phyloP scores from a whole-genome alignment of 2,888 invertebrate genomes.

The Thera obeliscata region DNA sequence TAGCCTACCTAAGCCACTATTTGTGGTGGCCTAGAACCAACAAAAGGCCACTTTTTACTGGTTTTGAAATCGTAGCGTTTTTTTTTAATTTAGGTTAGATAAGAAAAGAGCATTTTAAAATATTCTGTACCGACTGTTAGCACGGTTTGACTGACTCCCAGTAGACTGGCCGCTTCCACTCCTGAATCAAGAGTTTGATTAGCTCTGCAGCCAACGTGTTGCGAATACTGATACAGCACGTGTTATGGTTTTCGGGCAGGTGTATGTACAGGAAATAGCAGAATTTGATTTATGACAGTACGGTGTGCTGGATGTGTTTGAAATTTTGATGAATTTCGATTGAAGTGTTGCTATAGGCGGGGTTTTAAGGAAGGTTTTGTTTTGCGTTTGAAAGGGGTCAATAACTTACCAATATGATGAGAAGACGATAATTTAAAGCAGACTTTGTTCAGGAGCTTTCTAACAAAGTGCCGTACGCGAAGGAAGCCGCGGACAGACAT shows the following conservation, averaged over 20 bases:
- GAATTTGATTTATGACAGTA: slow-evolving; percentile 42
- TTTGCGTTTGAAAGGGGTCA: background rate
- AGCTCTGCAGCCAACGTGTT: slow-evolving; percentile 43
- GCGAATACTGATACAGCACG: slow-evolving; percentile 51
- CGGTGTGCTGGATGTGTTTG: slow-evolving; percentile 34
- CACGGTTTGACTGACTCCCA: background rate
- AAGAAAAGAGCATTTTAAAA: background rate
- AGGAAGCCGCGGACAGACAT: too few species aligned
- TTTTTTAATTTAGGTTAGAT: background rate
- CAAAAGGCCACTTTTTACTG: background rate
- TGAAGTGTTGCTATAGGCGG: slow-evolving; percentile 13
- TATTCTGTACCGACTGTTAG: background rate
- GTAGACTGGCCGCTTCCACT: slow-evolving; percentile 5
- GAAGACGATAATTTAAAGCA: background rate
- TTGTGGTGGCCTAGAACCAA: background rate
- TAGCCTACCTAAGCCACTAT: background rate
- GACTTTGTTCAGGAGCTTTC: too few species aligned
- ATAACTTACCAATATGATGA: background rate
- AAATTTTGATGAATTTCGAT: slow-evolving; percentile 37
- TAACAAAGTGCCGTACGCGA: too few species aligned
- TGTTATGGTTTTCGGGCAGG: slow-evolving; percentile 36
- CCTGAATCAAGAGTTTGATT: slow-evolving; percentile 30
- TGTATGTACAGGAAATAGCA: slow-evolving; percentile 37
- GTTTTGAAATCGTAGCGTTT: background rate
- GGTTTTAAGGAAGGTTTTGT: slow-evolving; percentile 4